Conservation (phyloP, 35 echinoderm and acorn worm genomes). For the Holothuria glaberrima region DNA sequence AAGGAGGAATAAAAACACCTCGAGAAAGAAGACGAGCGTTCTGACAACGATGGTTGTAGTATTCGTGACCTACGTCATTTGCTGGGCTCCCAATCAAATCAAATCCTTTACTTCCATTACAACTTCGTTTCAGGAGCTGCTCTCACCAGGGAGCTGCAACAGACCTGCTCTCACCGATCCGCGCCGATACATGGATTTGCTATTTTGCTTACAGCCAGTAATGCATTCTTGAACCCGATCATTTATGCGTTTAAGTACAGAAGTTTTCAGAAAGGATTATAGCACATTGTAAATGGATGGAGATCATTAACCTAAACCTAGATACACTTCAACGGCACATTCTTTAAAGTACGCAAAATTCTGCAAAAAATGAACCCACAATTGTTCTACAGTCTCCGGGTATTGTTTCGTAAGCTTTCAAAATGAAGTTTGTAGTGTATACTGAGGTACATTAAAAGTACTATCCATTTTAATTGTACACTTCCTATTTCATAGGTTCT, state of each 20-base stretch:
- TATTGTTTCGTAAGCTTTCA: no score
- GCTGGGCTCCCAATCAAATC: slow-evolving; percentile 13
- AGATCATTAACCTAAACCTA: not conserved
- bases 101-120: slow-evolving; percentile 16
- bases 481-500: no score
- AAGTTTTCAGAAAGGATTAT: slow-evolving; percentile 33
- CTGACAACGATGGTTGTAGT: slow-evolving; percentile 22
- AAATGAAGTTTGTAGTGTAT: no score
- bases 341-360: no score
- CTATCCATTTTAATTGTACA: no score
- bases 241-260: slow-evolving; percentile 44
- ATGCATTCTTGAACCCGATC: not conserved
- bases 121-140: not conserved
- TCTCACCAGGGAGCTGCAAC: no score
- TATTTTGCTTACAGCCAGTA: not conserved
- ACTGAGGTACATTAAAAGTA: no score
- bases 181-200: not conserved
- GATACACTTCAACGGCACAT: no score
- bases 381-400: no score
- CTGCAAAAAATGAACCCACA: no score
- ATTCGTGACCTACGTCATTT: slow-evolving; percentile 22
- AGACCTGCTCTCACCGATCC: not conserved
- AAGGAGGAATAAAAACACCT: not conserved
- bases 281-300: not conserved
- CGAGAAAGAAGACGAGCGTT: not conserved